Percentiles rank a stretch among this genome's conserved stretches.
phyloP scores from a whole-genome alignment of 2,113 vertebrate species.

The Colistium nudipinnis region DNA sequence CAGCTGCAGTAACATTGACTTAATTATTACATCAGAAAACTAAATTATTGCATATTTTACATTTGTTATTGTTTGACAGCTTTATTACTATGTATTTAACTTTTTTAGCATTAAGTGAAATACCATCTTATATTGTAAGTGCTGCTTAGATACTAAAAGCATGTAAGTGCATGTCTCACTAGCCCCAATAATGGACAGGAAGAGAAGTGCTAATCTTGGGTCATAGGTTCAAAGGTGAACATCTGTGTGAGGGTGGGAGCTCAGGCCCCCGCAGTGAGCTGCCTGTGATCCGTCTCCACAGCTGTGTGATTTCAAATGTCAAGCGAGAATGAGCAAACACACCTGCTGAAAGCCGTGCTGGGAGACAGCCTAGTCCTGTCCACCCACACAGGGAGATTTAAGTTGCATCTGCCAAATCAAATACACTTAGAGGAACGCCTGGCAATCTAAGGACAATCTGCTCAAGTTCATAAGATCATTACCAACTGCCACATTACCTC shows the following conservation, averaged over 20 bases:
- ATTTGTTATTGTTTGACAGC: background rate
- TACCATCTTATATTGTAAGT: background rate
- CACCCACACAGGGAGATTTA: conserved; percentile 46
- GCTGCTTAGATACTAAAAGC: background rate
- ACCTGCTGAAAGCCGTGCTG: conserved; percentile 75
- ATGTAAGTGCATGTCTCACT: background rate
- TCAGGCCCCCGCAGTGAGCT: conserved; percentile 49
- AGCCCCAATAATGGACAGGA: conserved; percentile 49
- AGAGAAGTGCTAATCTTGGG: conserved; percentile 31
- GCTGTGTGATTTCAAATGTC: conserved; percentile 71
- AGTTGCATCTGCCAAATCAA: conserved; percentile 60
- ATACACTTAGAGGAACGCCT: conserved; percentile 29
- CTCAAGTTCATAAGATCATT: background rate
- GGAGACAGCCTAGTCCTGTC: conserved; percentile 39
- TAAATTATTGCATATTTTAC: background rate
- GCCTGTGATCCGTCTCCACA: conserved; percentile 70
- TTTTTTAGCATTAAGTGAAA: background rate
- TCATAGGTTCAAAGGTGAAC: conserved; percentile 64
- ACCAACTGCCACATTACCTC: background rate
- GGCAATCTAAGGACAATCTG: conserved; percentile 43
- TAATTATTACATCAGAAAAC: background rate
- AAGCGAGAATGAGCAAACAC: conserved; percentile 71
- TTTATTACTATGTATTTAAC: background rate
- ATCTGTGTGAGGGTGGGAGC: conserved; percentile 63
- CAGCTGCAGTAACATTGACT: background rate